Evolutionary conservation across 2,888 invertebrate species (phyloP).

Genomic region (Homarus gammarus): DNA sequence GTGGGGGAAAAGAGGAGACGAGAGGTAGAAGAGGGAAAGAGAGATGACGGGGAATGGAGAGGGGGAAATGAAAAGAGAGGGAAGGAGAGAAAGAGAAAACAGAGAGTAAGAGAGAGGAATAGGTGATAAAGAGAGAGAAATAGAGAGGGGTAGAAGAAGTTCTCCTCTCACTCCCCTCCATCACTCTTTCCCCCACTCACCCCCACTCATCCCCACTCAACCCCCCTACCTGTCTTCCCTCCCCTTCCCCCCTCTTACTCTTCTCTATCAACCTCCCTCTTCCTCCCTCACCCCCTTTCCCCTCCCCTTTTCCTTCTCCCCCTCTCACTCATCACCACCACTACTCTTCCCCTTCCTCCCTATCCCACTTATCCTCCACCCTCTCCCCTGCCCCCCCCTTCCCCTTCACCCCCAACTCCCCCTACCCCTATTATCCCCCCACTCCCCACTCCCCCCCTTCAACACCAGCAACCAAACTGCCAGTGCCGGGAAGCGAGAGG

Average conservation of each 20-base stretch:
- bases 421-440: neutral
- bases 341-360: neutral
- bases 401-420: no score
- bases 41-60: neutral
- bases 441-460: neutral
- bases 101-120: neutral
- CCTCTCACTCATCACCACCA: neutral
- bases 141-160: no score
- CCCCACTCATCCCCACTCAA: no score
- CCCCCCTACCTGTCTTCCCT: no score
- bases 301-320: neutral
- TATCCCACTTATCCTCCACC: neutral
- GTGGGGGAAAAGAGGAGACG: slow-evolving; percentile 16
- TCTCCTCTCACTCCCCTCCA: no score
- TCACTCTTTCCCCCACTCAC: no score
- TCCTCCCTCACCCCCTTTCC: neutral
- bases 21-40: neutral
- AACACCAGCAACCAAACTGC: neutral
- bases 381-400: no score
- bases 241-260: no score
- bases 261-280: neutral
- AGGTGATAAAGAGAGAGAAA: neutral
- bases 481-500: slow-evolving; percentile 1
- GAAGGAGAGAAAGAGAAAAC: no score
- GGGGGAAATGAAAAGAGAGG: neutral